Evolutionary conservation across 2,797 vertebrate genomes (phyloP).

Genomic region (Pangasius sanitwongsei): DNA sequence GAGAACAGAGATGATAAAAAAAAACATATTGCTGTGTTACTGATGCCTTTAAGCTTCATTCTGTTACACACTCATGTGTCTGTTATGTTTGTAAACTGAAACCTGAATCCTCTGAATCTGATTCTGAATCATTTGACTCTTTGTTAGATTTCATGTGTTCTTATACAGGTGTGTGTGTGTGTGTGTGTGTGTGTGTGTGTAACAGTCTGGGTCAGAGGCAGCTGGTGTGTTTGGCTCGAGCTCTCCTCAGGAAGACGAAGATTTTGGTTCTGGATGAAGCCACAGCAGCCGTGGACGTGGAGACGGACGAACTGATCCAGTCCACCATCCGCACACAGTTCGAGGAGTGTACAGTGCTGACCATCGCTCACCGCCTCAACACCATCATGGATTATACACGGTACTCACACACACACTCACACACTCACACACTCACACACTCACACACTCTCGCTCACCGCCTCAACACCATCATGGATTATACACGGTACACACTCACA

Average conservation of each 20-base stretch:
- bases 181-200: not conserved
- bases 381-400: slow-evolving; percentile 85
- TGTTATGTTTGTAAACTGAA: not conserved
- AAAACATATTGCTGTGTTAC: not conserved
- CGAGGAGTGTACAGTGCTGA: slow-evolving; percentile 80
- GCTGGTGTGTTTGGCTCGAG: slow-evolving; percentile 91
- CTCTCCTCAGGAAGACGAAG: slow-evolving; percentile 92
- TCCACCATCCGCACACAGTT: slow-evolving; percentile 83
- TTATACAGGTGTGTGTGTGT: not conserved
- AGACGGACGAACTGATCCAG: slow-evolving; percentile 88
- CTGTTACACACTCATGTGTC: not conserved
- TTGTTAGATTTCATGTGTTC: not conserved
- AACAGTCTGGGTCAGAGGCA: slow-evolving; percentile 91
- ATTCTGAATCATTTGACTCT: not conserved
- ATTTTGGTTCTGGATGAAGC: slow-evolving; percentile 94
- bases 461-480: not conserved
- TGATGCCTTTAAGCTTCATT: not conserved
- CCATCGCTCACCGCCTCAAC: slow-evolving; percentile 83
- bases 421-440: slow-evolving; percentile 1
- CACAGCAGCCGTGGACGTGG: slow-evolving; percentile 94
- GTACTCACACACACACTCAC: slow-evolving; percentile 59
- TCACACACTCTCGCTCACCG: not conserved
- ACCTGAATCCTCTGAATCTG: not conserved
- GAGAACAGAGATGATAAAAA: not conserved
- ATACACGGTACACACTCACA: slow-evolving; percentile 1